Percentiles rank a stretch among this genome's conserved stretches.
phyloP scores from a whole-genome alignment of 2,888 invertebrate species.

The Chalcosyrphus nemorum region DNA sequence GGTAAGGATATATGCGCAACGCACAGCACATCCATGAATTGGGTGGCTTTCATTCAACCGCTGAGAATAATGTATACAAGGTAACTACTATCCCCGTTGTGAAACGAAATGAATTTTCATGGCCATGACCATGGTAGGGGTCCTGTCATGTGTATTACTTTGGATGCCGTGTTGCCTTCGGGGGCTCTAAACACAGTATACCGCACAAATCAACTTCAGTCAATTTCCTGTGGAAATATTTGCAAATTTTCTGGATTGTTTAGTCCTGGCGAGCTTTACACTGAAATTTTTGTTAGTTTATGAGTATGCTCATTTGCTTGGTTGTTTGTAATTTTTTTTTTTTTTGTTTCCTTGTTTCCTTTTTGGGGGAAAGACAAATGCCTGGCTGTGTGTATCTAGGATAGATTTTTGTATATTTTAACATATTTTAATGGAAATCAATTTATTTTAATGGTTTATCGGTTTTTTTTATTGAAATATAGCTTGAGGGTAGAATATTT shows the following conservation, averaged over 20 bases:
- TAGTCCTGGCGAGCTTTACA: slow-evolving; percentile 46
- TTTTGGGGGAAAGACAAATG: too few relatives aligned
- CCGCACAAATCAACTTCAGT: slow-evolving; percentile 68
- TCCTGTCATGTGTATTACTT: neutral
- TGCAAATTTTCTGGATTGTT: slow-evolving; percentile 68
- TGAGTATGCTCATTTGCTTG: neutral
- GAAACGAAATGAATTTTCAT: slow-evolving; percentile 51
- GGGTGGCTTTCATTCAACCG: slow-evolving; percentile 43
- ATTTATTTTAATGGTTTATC: too few relatives aligned
- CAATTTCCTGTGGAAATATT: slow-evolving; percentile 70
- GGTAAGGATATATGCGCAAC: slow-evolving; percentile 38
- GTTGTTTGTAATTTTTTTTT: too few relatives aligned
- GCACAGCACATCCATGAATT: slow-evolving; percentile 43
- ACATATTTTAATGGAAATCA: too few relatives aligned
- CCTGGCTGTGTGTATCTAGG: too few relatives aligned
- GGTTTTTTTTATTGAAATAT: too few relatives aligned
- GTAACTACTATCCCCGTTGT: slow-evolving; percentile 34
- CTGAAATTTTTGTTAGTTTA: slow-evolving; percentile 36
- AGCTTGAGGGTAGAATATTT: too few relatives aligned
- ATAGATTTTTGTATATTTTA: too few relatives aligned
- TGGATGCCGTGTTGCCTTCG: neutral
- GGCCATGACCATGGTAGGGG: slow-evolving; percentile 22
- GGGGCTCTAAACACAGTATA: slow-evolving; percentile 30
- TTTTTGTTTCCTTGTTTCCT: too few relatives aligned
- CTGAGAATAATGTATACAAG: slow-evolving; percentile 41